Percentiles rank a stretch among this genome's conserved stretches.
Conservation (phyloP, 2,888 invertebrate genomes). For the Nemotelus nigrinus region DNA sequence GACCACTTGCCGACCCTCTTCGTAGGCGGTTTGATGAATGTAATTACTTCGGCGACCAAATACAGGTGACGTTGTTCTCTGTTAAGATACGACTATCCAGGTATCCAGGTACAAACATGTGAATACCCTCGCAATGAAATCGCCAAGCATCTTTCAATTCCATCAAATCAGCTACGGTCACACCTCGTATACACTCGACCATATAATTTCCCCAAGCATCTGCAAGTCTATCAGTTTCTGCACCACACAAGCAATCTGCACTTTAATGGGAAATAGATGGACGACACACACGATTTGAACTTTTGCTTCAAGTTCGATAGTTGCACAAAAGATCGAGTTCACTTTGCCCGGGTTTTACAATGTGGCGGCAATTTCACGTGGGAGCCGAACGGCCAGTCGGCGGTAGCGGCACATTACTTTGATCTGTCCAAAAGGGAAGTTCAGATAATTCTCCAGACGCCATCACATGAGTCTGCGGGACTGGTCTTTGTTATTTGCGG, state of each 20-base stretch:
- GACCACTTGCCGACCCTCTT: too few relatives aligned
- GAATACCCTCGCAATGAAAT: too few relatives aligned
- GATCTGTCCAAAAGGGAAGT: slow-evolving; percentile 15
- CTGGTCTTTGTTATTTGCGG: neutral
- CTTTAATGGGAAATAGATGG: neutral
- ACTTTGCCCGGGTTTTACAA: neutral
- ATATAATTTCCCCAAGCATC: neutral
- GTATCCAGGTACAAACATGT: too few relatives aligned
- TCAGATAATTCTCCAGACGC: neutral
- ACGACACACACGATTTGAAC: neutral
- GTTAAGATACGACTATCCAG: too few relatives aligned
- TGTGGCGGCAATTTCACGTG: neutral
- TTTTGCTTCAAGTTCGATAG: neutral
- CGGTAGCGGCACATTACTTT: neutral
- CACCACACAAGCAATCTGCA: too few relatives aligned
- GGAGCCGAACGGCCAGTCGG: neutral
- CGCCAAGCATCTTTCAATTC: neutral
- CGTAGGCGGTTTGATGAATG: too few relatives aligned
- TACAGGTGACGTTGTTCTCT: too few relatives aligned
- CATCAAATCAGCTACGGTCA: slow-evolving; percentile 7
- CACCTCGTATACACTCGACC: neutral
- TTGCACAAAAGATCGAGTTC: neutral
- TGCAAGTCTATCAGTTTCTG: neutral
- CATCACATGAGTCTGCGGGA: neutral
- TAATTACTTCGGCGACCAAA: too few relatives aligned